phyloP scores from a whole-genome alignment of 2,113 vertebrate genomes.

The Apteryx mantelli region DNA sequence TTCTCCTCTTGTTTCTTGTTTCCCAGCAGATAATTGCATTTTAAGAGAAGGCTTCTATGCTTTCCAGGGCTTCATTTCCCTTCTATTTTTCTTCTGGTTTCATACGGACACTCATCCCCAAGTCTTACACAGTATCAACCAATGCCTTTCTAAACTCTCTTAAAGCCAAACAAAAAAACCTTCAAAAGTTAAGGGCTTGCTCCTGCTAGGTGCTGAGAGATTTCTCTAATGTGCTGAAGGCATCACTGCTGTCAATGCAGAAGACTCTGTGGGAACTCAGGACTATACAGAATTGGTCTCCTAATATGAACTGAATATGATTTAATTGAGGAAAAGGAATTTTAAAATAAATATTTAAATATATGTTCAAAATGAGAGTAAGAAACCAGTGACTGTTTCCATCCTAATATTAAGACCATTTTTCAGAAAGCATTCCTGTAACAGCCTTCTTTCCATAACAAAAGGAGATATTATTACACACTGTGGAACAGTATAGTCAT shows the following conservation, averaged over 20 bases:
- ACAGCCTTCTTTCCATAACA: not conserved
- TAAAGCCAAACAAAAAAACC: not conserved
- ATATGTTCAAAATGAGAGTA: not conserved
- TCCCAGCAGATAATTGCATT: conserved; percentile 43
- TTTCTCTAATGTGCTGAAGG: not conserved
- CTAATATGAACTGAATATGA: not conserved
- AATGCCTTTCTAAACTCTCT: not conserved
- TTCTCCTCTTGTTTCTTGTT: conserved; percentile 7
- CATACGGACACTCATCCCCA: not conserved
- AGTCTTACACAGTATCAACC: not conserved
- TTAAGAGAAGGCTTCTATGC: not conserved
- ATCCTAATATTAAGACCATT: not conserved
- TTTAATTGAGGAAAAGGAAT: not conserved
- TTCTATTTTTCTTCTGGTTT: conserved; percentile 19
- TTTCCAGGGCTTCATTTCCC: conserved; percentile 33
- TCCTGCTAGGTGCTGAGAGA: not conserved
- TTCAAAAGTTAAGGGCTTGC: not conserved
- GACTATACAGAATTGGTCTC: not conserved
- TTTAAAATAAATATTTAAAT: not conserved
- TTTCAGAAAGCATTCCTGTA: not conserved
- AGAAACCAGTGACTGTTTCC: not conserved
- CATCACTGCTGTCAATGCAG: not conserved
- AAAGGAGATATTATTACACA: not conserved
- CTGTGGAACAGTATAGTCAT: not conserved
- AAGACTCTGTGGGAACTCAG: not conserved